Evolutionary conservation across 2,113 vertebrate species (phyloP), one percentile per base, ranked within the genome.

Genomic region (Falco punctatus): DNA sequence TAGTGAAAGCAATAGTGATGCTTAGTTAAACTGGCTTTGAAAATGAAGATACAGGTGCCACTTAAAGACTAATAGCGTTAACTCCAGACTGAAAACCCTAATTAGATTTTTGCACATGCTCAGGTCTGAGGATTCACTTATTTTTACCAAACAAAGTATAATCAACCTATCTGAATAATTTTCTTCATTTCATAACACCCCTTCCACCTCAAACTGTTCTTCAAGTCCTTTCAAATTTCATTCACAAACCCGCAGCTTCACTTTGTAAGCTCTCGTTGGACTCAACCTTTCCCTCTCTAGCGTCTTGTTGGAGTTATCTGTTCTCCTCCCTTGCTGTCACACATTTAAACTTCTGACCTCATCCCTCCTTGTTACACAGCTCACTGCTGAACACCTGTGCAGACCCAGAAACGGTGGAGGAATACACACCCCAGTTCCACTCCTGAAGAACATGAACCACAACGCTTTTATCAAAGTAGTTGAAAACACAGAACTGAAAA

Each of bases 391-490:
- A 11, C 40, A 32, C 1, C 32, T 7, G 30, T 1, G 24, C n/a
- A 26, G 55, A 57, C 20, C 13, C 40, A 15, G 28, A 38, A 27
- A 27, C 1, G 6, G 2, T 2, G 40, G 4, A 15, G 15, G 12
- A 24, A 27, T 0, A 22, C 2, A 21, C 32, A 21, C 32, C 35
- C 3, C 6, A 6, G 15, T 11, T 44, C 1, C 10, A 14, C 18
- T n/a, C 30, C 74, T 10, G 6, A 21, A 23, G 23, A 52, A 15
- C 10, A 2, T 0, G 7, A 40, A 14, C 27, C 26, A 0, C 2
- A 20, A 2, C 0, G 6, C 3, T 22, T 14, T 49, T 2, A 32
- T 13, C 38, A 3, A 18, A 38, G 12, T 2, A 40, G 21, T 6
- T 26, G 32, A n/a, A 5, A n/a, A 40, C 22, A 21, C 0, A 0